Evolutionary conservation across 2,113 vertebrate genomes (phyloP).

Genomic region (Aegotheles bennettii): DNA sequence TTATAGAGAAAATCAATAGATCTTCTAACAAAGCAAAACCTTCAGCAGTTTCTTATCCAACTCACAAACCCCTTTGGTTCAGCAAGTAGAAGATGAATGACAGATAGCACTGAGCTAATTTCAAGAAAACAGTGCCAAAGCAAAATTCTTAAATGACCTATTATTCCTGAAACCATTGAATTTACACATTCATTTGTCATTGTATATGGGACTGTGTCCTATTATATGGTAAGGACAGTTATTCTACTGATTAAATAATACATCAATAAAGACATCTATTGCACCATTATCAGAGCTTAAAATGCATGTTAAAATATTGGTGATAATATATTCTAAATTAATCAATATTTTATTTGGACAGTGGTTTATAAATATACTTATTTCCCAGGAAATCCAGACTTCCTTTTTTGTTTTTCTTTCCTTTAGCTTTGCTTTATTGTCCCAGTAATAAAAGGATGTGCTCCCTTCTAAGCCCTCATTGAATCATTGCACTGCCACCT

Average conservation of each 20-base stretch:
- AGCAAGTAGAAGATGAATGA: neutral
- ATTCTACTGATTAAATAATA: neutral
- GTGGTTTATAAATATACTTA: neutral
- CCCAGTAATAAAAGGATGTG: neutral
- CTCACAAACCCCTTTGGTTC: neutral
- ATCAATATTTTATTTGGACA: neutral
- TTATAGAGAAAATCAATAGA: constrained; percentile 22
- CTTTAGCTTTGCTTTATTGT: neutral
- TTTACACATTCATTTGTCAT: neutral
- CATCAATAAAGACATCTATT: neutral
- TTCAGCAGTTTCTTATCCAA: constrained; percentile 17
- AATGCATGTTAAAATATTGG: neutral
- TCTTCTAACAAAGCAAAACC: constrained; percentile 11
- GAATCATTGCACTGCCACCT: neutral
- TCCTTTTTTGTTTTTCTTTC: neutral
- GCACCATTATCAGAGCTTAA: neutral
- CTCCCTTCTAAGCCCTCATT: neutral
- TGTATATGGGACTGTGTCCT: neutral
- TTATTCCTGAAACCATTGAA: neutral
- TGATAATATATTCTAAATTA: neutral
- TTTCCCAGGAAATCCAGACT: neutral
- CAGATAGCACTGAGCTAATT: neutral
- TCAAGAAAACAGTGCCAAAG: neutral
- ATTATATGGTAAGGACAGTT: neutral
- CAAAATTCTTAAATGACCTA: neutral